Conservation (phyloP, 1,140 invertebrate genomes). For the Linepithema humile region DNA sequence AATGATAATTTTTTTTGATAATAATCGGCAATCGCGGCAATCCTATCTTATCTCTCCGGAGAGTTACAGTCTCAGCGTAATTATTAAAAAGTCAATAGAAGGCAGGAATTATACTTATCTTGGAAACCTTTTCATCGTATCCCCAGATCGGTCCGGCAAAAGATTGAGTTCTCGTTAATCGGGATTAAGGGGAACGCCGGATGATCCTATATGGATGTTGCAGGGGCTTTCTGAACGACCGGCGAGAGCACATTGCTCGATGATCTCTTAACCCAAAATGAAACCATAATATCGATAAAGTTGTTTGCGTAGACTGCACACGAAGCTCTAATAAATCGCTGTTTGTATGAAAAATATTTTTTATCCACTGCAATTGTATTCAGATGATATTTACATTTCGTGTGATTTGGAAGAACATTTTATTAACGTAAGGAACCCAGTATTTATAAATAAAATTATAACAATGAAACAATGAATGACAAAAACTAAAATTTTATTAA, state of each 20-base stretch:
- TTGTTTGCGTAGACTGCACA: not conserved
- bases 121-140: not conserved
- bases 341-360: constrained; percentile 3
- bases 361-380: too few relatives aligned
- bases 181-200: constrained; percentile 52
- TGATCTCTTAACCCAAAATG: constrained; percentile 34
- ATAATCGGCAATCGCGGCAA: not conserved
- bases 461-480: not conserved
- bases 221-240: not conserved
- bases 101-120: constrained; percentile 50
- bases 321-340: not conserved
- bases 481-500: not conserved
- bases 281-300: constrained; percentile 37
- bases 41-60: not conserved
- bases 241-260: not conserved
- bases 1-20: not conserved
- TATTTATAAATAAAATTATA: not conserved
- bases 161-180: constrained; percentile 60
- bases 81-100: constrained; percentile 60
- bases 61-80: not conserved
- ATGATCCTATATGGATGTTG: not conserved
- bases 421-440: not conserved
- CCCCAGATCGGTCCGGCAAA: not conserved
- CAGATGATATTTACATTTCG: not conserved
- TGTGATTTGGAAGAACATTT: not conserved